Base-by-base conservation (phyloP, 2,797 vertebrate species). In the Periparus ater region DNA sequence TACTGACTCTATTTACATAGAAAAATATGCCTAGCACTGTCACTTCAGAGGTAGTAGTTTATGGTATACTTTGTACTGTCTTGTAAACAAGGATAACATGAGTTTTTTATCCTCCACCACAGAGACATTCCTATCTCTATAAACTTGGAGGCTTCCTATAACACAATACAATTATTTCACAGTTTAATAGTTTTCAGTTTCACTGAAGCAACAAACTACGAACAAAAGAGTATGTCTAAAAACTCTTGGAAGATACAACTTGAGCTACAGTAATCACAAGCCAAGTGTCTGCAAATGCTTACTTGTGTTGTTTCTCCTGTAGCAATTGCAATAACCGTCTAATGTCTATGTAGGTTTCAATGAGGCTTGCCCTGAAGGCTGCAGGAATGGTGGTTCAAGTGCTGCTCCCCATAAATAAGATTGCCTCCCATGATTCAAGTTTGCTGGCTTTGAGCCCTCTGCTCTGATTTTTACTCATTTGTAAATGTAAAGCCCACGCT, bases 311-410 rank as follows among this genome's bases (percentile, higher is more conserved):
- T 71, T 80, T 89, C 57, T 53, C 70, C 91, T 77, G 84, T 92
- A 95, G 74, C 80, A 96, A 85, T 86, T 89, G 66, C 70, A 79
- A 50, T 63, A 72, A 81, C 27, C n/a, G 6, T 29, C 53, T 32
- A 32, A 83, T 13, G 7, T 77, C n/a, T 9, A 38, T 85, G 74
- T 83, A 96, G 79, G 63, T 67, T 95, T 97, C 73, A 94, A 48
- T 84, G 77, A 96, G 40, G 58, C 86, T 96, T 96, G 81, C 93
- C 63, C 83, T 96, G 85, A 91, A 96, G 93, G 86, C 78, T 95
- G 82, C 91, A 89, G 93, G 93, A 96, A 96, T 85, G 51, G 79
- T 95, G 81, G 88, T 95, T 97, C 92, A 95, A 65, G 91, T 78
- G 84, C 91, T 95, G 75, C 76, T 92, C 74, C 73, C 51, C 80